Percentiles rank a stretch among this genome's conserved stretches.
Conservation (phyloP, 35 echinoderm and acorn worm genomes). For the Anneissia japonica region DNA sequence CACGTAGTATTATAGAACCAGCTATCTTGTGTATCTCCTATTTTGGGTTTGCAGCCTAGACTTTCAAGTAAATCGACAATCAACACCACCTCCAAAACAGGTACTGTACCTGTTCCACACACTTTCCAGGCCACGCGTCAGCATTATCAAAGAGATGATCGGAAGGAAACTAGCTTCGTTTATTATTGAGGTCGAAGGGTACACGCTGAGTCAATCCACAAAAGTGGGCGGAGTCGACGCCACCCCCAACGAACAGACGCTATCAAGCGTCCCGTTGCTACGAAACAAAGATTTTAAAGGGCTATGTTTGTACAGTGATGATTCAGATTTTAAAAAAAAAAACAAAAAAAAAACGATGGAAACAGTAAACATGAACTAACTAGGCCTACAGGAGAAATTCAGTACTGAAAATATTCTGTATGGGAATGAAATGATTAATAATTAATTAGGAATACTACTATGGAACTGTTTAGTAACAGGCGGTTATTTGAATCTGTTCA, state of each 20-base stretch:
- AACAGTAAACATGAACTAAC: not conserved
- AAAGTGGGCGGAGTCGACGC: conserved; percentile 52
- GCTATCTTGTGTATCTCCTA: not conserved
- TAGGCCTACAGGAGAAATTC: not conserved
- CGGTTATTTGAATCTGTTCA: no score
- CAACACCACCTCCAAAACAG: not conserved
- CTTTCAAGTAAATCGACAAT: not conserved
- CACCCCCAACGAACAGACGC: conserved; percentile 8
- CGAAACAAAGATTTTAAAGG: not conserved
- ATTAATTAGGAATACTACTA: no score
- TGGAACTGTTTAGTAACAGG: no score
- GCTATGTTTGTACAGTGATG: not conserved
- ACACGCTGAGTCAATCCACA: not conserved
- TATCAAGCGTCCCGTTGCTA: conserved; percentile 7
- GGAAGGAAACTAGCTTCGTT: not conserved
- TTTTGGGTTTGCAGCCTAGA: not conserved
- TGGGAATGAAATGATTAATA: no score
- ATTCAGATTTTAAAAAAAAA: not conserved
- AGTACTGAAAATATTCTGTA: not conserved
- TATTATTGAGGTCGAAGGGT: not conserved
- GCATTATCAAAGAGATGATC: not conserved
- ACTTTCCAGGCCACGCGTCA: not conserved
- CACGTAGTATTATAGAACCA: no score
- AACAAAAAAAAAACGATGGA: not conserved
- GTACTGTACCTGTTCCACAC: not conserved